Conservation (phyloP, 2,113 vertebrate genomes). For the Paracanthobrama guichenoti region DNA sequence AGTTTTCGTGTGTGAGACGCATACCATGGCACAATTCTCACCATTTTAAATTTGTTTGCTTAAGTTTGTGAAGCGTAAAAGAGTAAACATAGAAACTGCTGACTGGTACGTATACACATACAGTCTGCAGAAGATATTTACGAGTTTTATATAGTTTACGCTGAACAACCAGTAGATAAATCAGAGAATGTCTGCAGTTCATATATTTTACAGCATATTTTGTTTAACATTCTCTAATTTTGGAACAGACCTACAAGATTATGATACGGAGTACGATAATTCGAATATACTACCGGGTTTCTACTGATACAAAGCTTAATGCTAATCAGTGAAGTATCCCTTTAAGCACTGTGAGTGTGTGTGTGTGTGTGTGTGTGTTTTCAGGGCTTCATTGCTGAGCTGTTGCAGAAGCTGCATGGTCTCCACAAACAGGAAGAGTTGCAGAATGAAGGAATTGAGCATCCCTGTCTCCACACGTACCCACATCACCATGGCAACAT, state of each 20-base stretch:
- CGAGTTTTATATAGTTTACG: background rate
- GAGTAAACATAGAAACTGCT: background rate
- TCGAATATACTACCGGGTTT: too few species aligned
- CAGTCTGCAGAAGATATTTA: background rate
- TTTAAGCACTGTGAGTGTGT: too few species aligned
- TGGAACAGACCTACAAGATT: background rate
- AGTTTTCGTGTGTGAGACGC: background rate
- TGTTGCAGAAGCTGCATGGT: constrained; percentile 78
- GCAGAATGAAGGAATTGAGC: constrained; percentile 73
- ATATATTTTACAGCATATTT: background rate
- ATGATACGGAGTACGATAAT: too few species aligned
- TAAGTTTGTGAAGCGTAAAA: too few species aligned
- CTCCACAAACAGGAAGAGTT: constrained; percentile 81
- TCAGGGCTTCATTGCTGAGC: constrained; percentile 79
- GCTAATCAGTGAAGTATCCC: too few species aligned
- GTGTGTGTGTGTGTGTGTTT: too few species aligned
- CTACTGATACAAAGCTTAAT: too few species aligned
- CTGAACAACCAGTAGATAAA: background rate
- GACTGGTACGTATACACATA: constrained; percentile 14
- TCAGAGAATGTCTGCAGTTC: background rate
- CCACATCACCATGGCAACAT: constrained; percentile 51
- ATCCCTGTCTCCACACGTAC: constrained; percentile 66
- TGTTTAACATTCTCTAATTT: background rate
- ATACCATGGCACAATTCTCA: background rate
- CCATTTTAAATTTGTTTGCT: background rate